Conservation (phyloP, 92 coral and sea anemone species). For the Nematostella vectensis region DNA sequence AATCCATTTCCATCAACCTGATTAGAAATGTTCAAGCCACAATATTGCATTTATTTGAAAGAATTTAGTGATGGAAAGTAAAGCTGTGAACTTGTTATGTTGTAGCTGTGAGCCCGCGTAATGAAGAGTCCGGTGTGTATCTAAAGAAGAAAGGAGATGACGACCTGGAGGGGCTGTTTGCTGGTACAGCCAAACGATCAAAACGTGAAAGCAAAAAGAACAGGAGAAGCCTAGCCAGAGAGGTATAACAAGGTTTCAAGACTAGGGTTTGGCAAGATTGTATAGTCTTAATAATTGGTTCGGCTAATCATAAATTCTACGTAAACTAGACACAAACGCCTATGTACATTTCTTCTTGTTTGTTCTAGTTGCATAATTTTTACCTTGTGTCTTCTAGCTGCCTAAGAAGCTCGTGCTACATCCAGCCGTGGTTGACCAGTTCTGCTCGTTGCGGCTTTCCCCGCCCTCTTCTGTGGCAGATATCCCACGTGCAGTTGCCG, state of each 20-base stretch:
- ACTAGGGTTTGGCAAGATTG: not conserved
- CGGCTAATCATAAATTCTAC: too few species aligned
- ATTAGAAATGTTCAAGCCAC: too few species aligned
- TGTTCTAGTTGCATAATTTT: not conserved
- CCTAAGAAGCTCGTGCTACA: slow-evolving; percentile 76
- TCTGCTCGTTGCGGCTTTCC: slow-evolving; percentile 43
- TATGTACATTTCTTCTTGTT: too few species aligned
- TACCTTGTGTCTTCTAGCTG: slow-evolving; percentile 17
- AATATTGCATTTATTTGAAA: too few species aligned
- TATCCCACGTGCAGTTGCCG: slow-evolving; percentile 46
- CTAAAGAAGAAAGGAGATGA: slow-evolving; percentile 52
- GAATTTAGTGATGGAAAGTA: too few species aligned
- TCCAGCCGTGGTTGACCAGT: slow-evolving; percentile 76
- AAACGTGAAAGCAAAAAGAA: slow-evolving; percentile 77
- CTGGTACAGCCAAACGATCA: slow-evolving; percentile 36
- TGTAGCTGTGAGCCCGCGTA: too few species aligned
- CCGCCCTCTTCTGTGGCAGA: slow-evolving; percentile 75
- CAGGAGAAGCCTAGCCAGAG: slow-evolving; percentile 39
- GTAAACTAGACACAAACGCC: too few species aligned
- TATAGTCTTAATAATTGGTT: not conserved
- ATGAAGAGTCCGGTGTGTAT: too few species aligned
- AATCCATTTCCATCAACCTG: too few species aligned
- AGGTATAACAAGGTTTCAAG: slow-evolving; percentile 49
- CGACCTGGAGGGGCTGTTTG: slow-evolving; percentile 73
- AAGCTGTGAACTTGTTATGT: too few species aligned